Conservation (phyloP, 2,113 vertebrate genomes). For the Melierax canorus region DNA sequence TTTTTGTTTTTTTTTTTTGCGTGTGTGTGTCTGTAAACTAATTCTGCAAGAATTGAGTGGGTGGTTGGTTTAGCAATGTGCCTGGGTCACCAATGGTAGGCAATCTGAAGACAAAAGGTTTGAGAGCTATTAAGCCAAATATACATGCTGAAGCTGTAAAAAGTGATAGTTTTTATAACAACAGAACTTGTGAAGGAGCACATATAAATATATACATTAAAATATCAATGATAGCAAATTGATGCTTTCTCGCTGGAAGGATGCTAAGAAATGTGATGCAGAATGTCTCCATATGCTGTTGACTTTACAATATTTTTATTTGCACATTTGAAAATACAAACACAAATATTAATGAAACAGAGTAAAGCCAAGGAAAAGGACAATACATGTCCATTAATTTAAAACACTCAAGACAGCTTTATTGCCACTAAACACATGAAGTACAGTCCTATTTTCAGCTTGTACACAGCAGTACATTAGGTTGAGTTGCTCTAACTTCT, state of each 20-base stretch:
- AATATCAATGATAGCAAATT: not conserved
- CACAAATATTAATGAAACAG: not conserved
- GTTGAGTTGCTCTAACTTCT: not conserved
- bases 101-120: not conserved
- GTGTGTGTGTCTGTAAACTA: not conserved
- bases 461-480: not conserved
- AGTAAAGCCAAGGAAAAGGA: not conserved
- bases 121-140: not conserved
- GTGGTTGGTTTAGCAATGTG: not conserved
- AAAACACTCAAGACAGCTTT: not conserved
- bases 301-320: not conserved
- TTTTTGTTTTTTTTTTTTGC: fast-evolving
- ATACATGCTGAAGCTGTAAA: not conserved
- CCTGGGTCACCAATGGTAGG: not conserved
- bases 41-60: not conserved
- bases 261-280: not conserved
- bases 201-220: not conserved
- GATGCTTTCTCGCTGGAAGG: not conserved
- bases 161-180: not conserved
- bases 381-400: not conserved
- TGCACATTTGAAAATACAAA: not conserved
- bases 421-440: not conserved
- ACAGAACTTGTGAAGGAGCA: not conserved
- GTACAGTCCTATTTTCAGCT: not conserved
- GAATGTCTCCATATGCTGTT: not conserved